Base-by-base conservation (phyloP, 2,113 vertebrate genomes). In the Carettochelys insculpta region DNA sequence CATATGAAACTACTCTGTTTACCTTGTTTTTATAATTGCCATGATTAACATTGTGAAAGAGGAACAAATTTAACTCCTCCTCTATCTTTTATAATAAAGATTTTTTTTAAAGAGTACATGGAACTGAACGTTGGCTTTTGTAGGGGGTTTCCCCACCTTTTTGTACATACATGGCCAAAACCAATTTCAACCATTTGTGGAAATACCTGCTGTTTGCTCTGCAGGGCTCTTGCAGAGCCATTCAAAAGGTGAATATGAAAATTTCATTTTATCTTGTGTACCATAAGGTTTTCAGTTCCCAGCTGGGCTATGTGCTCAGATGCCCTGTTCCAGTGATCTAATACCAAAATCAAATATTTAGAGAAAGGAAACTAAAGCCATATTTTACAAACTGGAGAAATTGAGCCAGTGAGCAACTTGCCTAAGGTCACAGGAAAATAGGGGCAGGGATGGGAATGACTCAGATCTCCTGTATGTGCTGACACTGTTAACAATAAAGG, bases 1-100 rank as follows among this genome's bases (percentile, higher is more conserved):
- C 75, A 38, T 65, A 31, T 48, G 53, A 19, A 75, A 89, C 85
- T 85, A 85, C 88, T 92, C 91, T 68, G 85, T 95, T 95, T 96
- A 92, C 90, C 22, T 80, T 86, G 52, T 5, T 93, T 95, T 90
- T 87, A 76, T 83, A 95, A 95, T 77, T 96, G 80, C 81, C 96
- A 91, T 56, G 1, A 92, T 94, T 96, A 94, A 93, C 48, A 13
- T 65, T 93, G 88, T 92, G 91, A 87, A 78, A 47, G 56, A 92
- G 56, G 85, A 93, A 94, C 45, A 91, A 84, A 56, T 75, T 90
- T 76, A 93, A 96, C 91, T 84, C 79, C 19, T 96, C 96, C 97
- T 97, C 94, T 97, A 90, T 88, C 77, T 97, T 97, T 97, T 95
- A 89, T 96, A 98, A 98, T 97, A 98, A 98, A 98, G 92, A n/a